Evolutionary conservation across 2,113 vertebrate species (phyloP), one percentile per base, ranked within the genome.

Genomic region (Rafetus swinhoei): DNA sequence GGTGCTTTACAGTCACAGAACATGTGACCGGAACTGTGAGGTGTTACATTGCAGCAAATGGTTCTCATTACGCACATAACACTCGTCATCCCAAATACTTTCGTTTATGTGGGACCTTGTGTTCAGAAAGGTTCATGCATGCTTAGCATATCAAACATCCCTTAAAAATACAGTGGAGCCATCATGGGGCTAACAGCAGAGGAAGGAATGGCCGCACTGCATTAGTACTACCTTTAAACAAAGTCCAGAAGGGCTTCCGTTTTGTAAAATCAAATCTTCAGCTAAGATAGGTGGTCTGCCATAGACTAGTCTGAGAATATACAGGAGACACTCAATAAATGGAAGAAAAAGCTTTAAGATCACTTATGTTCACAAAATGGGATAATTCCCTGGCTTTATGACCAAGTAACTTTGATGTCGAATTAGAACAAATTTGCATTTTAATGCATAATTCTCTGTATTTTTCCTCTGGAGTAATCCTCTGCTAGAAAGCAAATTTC

Each of bases 351-450:
- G 80, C 85, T 93, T 81, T 60, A 53, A 76, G 79, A 80, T 69
- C 59, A 32, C 57, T 86, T 56, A 52, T 29, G 11, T 82, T 88
- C 54, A 39, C 27, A 90, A 90, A 80, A 77, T 56, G 50, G n/a
- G 87, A 86, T 90, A 95, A 94, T 94, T 87, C 89, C 59, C 74
- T 29, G 59, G 85, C 89, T 95, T 94, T 88, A 86, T 88, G 86
- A 84, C 82, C 55, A 25, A 56, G 52, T 57, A 69, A 92, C 91
- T 93, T 94, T 90, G 92, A 94, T 92, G 89, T 82, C 69, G 80
- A 84, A 80, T 88, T 93, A 86, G 90, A 93, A 76, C 82, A 94
- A 88, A 92, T 93, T 92, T 95, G 82, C 89, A 85, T 95, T 92
- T 92, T 60, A 92, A 93, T 89, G 55, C 89, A 69, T 92, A 55